phyloP scores from a whole-genome alignment of 1,140 invertebrate species.

The Bacillus rossius region DNA sequence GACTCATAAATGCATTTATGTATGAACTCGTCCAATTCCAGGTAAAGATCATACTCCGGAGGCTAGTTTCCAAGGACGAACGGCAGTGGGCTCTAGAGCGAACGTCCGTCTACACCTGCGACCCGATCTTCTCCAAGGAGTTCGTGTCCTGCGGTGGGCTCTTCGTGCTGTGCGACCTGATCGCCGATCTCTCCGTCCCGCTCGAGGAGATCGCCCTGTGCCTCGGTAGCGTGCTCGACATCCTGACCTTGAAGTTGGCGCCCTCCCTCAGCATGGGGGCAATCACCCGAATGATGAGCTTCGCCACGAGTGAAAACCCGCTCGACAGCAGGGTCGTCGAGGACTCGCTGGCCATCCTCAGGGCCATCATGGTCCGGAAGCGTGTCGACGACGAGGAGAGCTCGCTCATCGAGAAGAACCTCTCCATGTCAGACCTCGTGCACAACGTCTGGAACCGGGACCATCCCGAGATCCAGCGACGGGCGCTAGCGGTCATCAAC shows the following conservation, averaged over 20 bases:
- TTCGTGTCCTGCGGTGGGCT: neutral
- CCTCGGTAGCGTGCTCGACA: neutral
- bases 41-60: too few species aligned
- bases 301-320: neutral
- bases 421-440: neutral
- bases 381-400: neutral
- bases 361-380: neutral
- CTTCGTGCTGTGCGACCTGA: neutral
- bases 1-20: too few species aligned
- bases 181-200: neutral
- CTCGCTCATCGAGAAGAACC: neutral
- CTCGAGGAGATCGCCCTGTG: neutral
- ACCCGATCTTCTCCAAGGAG: conserved; percentile 4
- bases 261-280: neutral
- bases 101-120: neutral
- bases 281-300: neutral
- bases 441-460: conserved; percentile 1
- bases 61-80: neutral
- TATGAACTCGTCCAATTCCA: too few species aligned
- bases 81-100: neutral
- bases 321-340: neutral
- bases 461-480: neutral
- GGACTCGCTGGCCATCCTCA: neutral
- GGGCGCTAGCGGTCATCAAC: conserved; percentile 4
- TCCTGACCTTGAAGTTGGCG: neutral